These are phyloP conservation scores for Salticus scenicus DNA, from an alignment of 2,888 invertebrate species.

Conservation along the genomic window DNA sequence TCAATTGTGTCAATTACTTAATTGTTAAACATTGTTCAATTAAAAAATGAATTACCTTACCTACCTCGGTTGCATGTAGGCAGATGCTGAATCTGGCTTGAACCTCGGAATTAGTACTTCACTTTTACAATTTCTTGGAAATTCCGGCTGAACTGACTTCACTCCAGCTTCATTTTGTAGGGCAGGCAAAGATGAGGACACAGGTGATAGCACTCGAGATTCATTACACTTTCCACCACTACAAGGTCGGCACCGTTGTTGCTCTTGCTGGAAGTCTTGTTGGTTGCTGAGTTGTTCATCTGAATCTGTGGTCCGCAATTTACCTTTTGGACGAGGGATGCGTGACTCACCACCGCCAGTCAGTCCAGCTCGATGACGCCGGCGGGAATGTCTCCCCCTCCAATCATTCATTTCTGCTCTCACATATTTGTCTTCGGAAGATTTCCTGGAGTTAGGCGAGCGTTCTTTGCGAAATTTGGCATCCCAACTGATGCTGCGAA, in stretches of 20 bases:
- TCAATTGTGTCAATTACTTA: too few species aligned
- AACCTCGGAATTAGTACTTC: conserved; percentile 62
- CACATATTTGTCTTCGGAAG: conserved; percentile 28
- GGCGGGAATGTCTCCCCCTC: conserved; percentile 41
- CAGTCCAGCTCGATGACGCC: conserved; percentile 42
- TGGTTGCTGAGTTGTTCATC: conserved; percentile 24
- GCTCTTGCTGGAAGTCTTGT: conserved; percentile 9
- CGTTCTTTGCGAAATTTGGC: conserved; percentile 52
- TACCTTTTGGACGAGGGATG: conserved; percentile 25
- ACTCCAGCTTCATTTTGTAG: conserved; percentile 32
- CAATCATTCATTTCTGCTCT: conserved; percentile 41
- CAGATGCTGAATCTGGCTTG: conserved; percentile 40
- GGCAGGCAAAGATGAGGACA: conserved; percentile 58
- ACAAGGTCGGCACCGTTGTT: background rate
- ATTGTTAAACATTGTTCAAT: too few species aligned
- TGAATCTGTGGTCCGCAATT: conserved; percentile 35
- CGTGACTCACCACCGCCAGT: conserved; percentile 45
- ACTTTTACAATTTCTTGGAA: conserved; percentile 61
- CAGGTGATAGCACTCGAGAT: conserved; percentile 37
- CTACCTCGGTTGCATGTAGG: conserved; percentile 60
- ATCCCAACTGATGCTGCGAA: conserved; percentile 67
- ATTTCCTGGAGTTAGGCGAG: conserved; percentile 21
- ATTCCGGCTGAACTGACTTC: conserved; percentile 21
- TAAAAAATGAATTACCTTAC: conserved; percentile 24
- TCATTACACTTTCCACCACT: background rate